These are phyloP conservation scores for Acipenser ruthenus DNA, from an alignment of 2,797 vertebrate species.

Conservation along the genomic window DNA sequence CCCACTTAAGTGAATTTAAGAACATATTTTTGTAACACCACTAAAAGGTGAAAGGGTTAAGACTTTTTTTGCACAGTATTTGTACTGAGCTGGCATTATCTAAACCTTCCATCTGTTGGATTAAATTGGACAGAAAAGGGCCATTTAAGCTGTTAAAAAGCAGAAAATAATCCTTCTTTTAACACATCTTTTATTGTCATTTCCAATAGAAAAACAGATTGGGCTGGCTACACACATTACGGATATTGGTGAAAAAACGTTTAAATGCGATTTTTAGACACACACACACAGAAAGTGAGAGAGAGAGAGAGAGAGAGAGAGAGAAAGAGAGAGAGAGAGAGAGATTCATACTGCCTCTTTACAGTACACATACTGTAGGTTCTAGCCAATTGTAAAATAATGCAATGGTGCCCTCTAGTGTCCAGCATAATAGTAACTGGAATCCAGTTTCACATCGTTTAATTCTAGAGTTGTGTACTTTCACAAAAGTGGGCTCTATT, in stretches of 20 bases:
- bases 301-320: neutral
- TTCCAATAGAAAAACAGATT: constrained; percentile 7
- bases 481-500: too few species aligned
- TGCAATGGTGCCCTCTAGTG: too few species aligned
- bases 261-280: neutral
- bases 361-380: neutral
- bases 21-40: neutral
- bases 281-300: neutral
- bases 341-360: neutral
- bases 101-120: constrained; percentile 25
- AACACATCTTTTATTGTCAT: constrained; percentile 8
- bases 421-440: too few species aligned
- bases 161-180: constrained; percentile 18
- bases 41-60: neutral
- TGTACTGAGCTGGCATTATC: constrained; percentile 9
- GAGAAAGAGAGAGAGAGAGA: neutral
- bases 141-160: constrained; percentile 21
- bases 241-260: neutral
- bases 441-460: too few species aligned
- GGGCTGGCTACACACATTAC: neutral
- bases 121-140: constrained; percentile 26
- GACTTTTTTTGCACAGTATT: constrained; percentile 1
- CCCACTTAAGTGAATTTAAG: too few species aligned
- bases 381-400: too few species aligned
- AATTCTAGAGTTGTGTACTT: too few species aligned